Evolutionary conservation across 2,113 vertebrate genomes (phyloP), one percentile per base, ranked within the genome.

Genomic region (Sturnus vulgaris): DNA sequence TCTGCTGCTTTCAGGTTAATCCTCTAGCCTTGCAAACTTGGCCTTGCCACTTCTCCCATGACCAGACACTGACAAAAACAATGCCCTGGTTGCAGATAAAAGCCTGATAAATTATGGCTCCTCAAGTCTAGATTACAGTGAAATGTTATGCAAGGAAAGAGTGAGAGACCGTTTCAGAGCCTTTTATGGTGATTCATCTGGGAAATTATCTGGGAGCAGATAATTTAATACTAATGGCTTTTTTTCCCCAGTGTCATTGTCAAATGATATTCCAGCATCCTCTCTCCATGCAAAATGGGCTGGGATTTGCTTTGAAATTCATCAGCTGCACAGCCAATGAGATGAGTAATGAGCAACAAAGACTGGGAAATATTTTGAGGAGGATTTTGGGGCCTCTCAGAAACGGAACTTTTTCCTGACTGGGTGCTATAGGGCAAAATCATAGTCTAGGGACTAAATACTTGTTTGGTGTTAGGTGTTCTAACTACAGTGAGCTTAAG

Each of bases 201-300:
- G 82, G 85, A 95, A 97, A 96, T 96, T 85, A 96, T 95, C 87
- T 92, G 80, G 46, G 77, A 97, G 63, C 66, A 81, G 92, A 91
- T 94, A 94, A 95, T 90, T 88, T 94, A 92, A 90, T 94, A 84
- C 72, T 96, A 95, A 91, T 89, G 27, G 12, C 16, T 49, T 87
- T 68, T 40, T 86, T 64, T 49, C 27, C 53, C 66, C 5, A 2
- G n/a, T 71, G 47, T 59, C 57, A 42, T 61, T 93, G 63, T 82
- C 69, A 77, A 40, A 68, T 79, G 65, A 77, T 84, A 88, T 71
- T 82, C 64, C 49, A 78, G 66, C 77, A 92, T 78, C 49, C 40
- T 71, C 25, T 71, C 69, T 55, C 46, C 16, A 22, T 57, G 42
- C 53, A 87, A 27, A 92, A 80, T 8, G 39, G 47, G 22, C n/a